phyloP scores from a whole-genome alignment of 2,888 invertebrate genomes.

The Aspidiotus destructor region DNA sequence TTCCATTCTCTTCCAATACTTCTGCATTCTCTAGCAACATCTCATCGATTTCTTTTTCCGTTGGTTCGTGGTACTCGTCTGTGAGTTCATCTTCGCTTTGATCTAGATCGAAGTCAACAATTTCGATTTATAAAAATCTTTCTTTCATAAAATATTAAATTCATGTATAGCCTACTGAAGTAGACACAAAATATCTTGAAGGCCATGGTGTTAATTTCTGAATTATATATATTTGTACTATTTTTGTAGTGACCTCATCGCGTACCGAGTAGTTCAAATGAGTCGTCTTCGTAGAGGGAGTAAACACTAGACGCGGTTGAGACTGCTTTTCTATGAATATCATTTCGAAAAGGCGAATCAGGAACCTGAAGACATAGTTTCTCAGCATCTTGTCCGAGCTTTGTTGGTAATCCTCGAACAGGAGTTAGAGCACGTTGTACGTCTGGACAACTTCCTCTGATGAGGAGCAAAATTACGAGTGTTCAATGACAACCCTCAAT shows the following conservation, averaged over 20 bases:
- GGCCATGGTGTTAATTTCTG: too few relatives aligned
- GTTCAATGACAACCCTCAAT: neutral
- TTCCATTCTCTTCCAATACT: slow-evolving; percentile 54
- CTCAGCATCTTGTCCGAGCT: neutral
- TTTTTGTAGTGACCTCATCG: too few relatives aligned
- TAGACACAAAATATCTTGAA: too few relatives aligned
- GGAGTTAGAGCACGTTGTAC: slow-evolving; percentile 37
- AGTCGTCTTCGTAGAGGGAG: slow-evolving; percentile 20
- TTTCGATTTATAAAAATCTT: neutral
- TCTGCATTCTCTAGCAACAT: slow-evolving; percentile 60
- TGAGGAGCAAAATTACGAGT: neutral
- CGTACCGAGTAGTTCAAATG: slow-evolving; percentile 22
- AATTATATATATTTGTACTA: too few relatives aligned
- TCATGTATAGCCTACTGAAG: neutral
- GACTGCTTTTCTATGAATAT: slow-evolving; percentile 19
- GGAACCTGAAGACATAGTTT: slow-evolving; percentile 32
- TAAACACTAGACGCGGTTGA: slow-evolving; percentile 17
- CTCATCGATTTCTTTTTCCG: slow-evolving; percentile 58
- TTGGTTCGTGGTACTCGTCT: slow-evolving; percentile 42
- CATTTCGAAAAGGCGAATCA: slow-evolving; percentile 15
- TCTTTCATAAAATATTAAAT: neutral
- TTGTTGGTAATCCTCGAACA: slow-evolving; percentile 36
- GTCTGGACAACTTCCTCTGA: slow-evolving; percentile 37
- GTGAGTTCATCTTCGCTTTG: slow-evolving; percentile 15
- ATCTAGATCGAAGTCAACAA: slow-evolving; percentile 2